Base-by-base conservation (phyloP, 1,140 invertebrate species). In the Camponotus floridanus region DNA sequence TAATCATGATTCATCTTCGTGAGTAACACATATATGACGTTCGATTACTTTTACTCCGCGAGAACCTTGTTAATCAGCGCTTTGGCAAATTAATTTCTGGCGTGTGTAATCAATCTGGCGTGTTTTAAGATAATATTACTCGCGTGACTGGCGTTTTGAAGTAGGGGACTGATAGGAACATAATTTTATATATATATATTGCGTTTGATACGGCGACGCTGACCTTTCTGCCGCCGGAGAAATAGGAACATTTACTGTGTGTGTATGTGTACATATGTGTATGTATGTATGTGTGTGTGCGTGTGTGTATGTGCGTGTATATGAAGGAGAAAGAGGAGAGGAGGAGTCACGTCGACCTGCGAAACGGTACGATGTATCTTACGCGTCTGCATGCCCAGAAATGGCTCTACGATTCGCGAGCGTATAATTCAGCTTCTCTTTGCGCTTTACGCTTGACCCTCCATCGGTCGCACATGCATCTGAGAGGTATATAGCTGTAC, bases 121-220 rank as follows among this genome's bases (percentile, higher is more conserved):
- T 55, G 11, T 83, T 80, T 80, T 83, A 62, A 74, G 55, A 31
- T 83, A 73, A 83, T 61, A 70, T 83, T 83, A 83, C n/a, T 83
- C 68, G 68, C 79, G 79, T 83, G 79, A 83, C 68, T 61, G 68
- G 55, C 68, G 68, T 18, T 26, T 26, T 61, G 62, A 73, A 83
- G n/a, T 74, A 74, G 55, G 79, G 55, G 68, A 73, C 79, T 61
- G 79, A 83, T 83, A 83, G 79, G 79, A 83, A 83, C 79, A 57
- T 81, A 81, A 81, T 83, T 70, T 73, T n/a, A 39, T 55, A 48
- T 70, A 70, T 78, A 78, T 78, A 68, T 70, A 59, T 81, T 83
- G 68, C 68, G 67, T 15, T 73, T 83, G 55, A 83, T 83, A 83
- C 70, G 39, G 26, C 79, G 67, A 31, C n/a, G 79, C 42, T 74